phyloP scores from a whole-genome alignment of 2,888 invertebrate species.

The Acronicta aceris region DNA sequence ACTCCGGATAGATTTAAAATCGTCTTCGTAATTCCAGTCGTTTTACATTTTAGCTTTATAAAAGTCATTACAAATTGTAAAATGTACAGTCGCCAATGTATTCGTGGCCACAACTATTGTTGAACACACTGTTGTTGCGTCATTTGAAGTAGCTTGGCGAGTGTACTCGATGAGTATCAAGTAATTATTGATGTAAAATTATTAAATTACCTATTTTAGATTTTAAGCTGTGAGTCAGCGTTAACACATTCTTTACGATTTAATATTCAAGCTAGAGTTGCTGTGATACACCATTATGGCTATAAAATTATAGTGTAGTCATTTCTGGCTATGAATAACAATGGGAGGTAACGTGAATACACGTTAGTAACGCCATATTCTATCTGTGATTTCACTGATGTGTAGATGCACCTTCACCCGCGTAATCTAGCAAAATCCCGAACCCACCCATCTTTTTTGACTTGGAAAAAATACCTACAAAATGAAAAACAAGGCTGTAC shows the following conservation, averaged over 20 bases:
- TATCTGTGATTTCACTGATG: constrained; percentile 82
- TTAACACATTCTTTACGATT: constrained; percentile 84
- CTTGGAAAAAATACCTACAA: constrained; percentile 27
- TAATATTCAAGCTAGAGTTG: constrained; percentile 88
- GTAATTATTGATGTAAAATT: constrained; percentile 73
- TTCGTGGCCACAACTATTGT: constrained; percentile 27
- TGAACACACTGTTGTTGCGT: constrained; percentile 22
- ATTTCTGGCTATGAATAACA: constrained; percentile 76
- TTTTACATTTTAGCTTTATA: constrained; percentile 75
- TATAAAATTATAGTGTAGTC: constrained; percentile 82
- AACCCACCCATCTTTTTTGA: constrained; percentile 49
- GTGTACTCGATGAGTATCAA: constrained; percentile 71
- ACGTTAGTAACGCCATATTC: constrained; percentile 71
- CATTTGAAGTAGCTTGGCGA: constrained; percentile 42
- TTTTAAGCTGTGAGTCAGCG: constrained; percentile 87
- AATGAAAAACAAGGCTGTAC: constrained; percentile 66
- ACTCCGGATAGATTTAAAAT: constrained; percentile 75
- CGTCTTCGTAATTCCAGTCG: constrained; percentile 80
- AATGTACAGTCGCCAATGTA: constrained; percentile 55
- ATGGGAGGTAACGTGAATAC: constrained; percentile 54
- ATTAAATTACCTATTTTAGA: constrained; percentile 80
- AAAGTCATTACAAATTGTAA: constrained; percentile 53
- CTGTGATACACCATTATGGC: constrained; percentile 88
- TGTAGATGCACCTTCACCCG: constrained; percentile 71
- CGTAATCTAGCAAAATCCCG: constrained; percentile 47